These are phyloP conservation scores for Menura novaehollandiae DNA, from an alignment of 2,113 vertebrate genomes.

Conservation along the genomic window DNA sequence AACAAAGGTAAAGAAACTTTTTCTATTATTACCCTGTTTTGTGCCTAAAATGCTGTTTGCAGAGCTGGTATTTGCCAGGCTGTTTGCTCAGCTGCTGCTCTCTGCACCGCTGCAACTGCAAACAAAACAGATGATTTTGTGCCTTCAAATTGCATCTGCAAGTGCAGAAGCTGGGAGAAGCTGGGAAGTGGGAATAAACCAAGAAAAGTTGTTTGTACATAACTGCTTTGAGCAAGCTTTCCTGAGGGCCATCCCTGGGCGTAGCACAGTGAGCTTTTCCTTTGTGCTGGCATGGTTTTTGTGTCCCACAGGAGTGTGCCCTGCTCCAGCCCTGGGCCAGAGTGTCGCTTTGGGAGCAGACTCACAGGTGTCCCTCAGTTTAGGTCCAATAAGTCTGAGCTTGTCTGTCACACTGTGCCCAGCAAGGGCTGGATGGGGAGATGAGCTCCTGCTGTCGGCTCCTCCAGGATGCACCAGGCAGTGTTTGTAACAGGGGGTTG, in stretches of 20 bases:
- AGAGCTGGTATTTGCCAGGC: background rate
- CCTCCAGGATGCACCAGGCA: background rate
- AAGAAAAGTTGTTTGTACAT: background rate
- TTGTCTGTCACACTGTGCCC: background rate
- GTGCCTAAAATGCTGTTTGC: background rate
- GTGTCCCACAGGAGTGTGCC: fast-evolving
- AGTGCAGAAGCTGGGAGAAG: background rate
- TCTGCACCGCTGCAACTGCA: background rate
- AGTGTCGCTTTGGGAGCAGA: background rate
- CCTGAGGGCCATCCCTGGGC: background rate
- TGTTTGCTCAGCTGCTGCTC: background rate
- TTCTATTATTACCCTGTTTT: background rate
- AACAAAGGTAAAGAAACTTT: background rate
- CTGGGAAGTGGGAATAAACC: background rate
- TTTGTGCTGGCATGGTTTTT: fast-evolving
- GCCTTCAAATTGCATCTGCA: background rate
- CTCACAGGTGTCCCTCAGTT: background rate
- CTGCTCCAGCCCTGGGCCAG: background rate
- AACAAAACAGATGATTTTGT: background rate
- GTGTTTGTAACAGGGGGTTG: fast-evolving
- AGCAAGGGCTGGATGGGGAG: fast-evolving
- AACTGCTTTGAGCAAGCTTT: background rate
- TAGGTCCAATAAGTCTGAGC: fast-evolving
- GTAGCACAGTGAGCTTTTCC: background rate
- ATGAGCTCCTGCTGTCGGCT: background rate